Base-by-base conservation (phyloP, 2,888 invertebrate genomes). In the Meteorus colon region DNA sequence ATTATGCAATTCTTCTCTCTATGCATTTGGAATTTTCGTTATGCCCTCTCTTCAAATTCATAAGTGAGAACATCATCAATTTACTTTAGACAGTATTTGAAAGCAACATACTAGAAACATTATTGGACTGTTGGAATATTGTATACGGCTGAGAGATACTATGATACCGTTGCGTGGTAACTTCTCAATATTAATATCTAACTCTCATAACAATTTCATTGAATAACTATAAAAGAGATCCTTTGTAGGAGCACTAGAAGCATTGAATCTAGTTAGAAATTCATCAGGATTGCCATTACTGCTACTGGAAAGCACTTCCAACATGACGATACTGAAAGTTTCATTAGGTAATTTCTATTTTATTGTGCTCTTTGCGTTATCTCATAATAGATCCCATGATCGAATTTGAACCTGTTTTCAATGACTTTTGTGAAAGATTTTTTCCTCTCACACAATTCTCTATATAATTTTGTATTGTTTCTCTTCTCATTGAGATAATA, bases 121-220 rank as follows among this genome's bases (percentile, higher is more conserved):
- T 31, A 62, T 14, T 62, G 29, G 27, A 12, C 5, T 14, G n/a
- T 60, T 27, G 29, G 4, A 29, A 62, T 27, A 24, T 55, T 55
- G n/a, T 55, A 6, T 6, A 55, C 6, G 19, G 0, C 2, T 3
- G n/a, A 4, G 31, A 31, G n/a, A 31, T 62, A n/a, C 27, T 19
- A 60, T 60, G 4, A 55, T 24, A 55, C 19, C 16, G 5, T 31
- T 16, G 14, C 14, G 8, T 19, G 19, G n/a, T 16, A 31, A 29
- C 29, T 31, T 62, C n/a, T 14, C n/a, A 31, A 29, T 16, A 62
- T 29, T 29, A 62, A 16, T 62, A 29, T 8, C 27, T 8, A 62
- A 62, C 29, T 62, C 62, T 12, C 3, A 12, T 60, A 62, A 62
- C 62, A 62, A 62, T n/a, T 62, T 29, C 12, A 62, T 31, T 14